Evolutionary conservation across 1,140 invertebrate genomes (phyloP).

Genomic region (Caerostris darwini): DNA sequence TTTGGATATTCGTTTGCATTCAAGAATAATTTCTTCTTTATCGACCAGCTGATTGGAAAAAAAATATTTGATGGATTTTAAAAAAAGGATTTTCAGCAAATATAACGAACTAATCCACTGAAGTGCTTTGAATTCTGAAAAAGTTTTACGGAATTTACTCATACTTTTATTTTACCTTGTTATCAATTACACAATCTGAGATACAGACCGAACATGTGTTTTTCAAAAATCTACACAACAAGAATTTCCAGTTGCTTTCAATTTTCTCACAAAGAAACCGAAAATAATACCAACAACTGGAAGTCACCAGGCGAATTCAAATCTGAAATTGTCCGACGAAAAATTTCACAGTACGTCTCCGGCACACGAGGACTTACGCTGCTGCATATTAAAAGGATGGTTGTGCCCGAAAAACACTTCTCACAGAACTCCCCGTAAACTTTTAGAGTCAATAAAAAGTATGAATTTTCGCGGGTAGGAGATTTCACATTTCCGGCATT

Average conservation of each 20-base stretch:
- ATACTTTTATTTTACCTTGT: no score
- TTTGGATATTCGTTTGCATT: no score
- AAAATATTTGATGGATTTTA: no score
- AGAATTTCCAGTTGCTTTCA: not conserved
- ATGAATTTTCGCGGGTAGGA: slow-evolving; percentile 35
- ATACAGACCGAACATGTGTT: no score
- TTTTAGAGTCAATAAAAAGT: slow-evolving; percentile 69
- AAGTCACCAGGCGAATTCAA: not conserved
- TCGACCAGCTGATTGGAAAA: no score
- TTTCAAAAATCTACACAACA: no score
- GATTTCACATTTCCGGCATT: slow-evolving; percentile 5
- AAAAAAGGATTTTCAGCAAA: no score
- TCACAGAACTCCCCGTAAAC: slow-evolving; percentile 19
- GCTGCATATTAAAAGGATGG: slow-evolving; percentile 13
- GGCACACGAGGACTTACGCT: not conserved
- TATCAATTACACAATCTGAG: no score
- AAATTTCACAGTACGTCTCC: slow-evolving; percentile 19
- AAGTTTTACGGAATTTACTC: no score
- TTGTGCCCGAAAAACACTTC: not conserved
- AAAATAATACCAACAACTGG: not conserved
- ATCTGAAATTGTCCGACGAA: slow-evolving; percentile 38
- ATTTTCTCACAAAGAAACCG: not conserved
- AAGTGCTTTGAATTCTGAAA: no score
- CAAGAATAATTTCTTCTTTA: no score
- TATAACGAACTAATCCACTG: no score